Evolutionary conservation across 2,888 invertebrate genomes (phyloP).

Genomic region (Crepidodera aurea): DNA sequence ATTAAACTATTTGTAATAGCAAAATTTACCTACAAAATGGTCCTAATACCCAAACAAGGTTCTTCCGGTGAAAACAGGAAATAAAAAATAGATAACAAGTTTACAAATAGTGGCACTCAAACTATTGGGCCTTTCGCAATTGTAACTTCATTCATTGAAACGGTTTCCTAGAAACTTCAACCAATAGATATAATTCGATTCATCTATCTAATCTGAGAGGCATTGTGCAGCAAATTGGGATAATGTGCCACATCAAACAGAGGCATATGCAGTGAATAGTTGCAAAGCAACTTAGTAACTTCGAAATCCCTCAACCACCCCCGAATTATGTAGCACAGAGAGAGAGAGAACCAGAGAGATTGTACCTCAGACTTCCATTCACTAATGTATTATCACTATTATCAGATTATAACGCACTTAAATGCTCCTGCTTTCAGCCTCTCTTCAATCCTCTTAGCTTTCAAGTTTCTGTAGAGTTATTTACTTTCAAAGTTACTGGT

Average conservation of each 20-base stretch:
- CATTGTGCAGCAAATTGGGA: slow-evolving; percentile 39
- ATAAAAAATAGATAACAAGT: not conserved
- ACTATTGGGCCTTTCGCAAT: not conserved
- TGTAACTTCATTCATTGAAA: slow-evolving; percentile 4
- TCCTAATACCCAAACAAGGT: no score
- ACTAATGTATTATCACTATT: slow-evolving; percentile 58
- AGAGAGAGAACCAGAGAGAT: slow-evolving; percentile 35
- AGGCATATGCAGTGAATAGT: slow-evolving; percentile 39
- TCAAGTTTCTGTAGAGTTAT: slow-evolving; percentile 42
- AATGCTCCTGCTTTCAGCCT: slow-evolving; percentile 56
- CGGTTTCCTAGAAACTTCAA: slow-evolving; percentile 14
- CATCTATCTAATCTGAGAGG: slow-evolving; percentile 35
- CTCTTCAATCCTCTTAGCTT: slow-evolving; percentile 56
- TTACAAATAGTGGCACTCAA: not conserved
- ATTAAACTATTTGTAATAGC: no score
- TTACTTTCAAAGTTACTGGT: not conserved
- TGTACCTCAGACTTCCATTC: slow-evolving; percentile 49
- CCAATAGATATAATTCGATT: slow-evolving; percentile 24
- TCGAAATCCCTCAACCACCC: slow-evolving; percentile 42
- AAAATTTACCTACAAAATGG: no score
- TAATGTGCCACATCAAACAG: slow-evolving; percentile 42
- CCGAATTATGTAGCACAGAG: slow-evolving; percentile 40
- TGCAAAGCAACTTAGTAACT: slow-evolving; percentile 46
- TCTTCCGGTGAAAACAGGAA: slow-evolving; percentile 6
- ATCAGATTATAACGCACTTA: slow-evolving; percentile 61